Evolutionary conservation across 2,888 invertebrate genomes (phyloP).

Genomic region (Craniophora ligustri): DNA sequence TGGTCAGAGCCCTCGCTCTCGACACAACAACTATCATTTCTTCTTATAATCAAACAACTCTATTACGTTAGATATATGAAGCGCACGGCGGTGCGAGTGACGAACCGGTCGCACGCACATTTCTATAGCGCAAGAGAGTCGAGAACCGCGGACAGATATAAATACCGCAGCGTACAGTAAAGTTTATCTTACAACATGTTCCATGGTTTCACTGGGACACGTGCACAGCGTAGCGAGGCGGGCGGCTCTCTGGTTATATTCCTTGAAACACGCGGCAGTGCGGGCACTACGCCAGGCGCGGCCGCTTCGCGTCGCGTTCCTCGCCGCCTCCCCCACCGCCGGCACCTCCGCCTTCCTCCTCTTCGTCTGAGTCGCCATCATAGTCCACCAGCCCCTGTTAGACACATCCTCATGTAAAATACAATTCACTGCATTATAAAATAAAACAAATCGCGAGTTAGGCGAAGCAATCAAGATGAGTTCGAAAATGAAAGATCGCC

Average conservation of each 20-base stretch:
- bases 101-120: background rate
- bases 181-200: slow-evolving; percentile 53
- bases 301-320: slow-evolving; percentile 91
- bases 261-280: slow-evolving; percentile 68
- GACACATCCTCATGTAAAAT: slow-evolving; percentile 19
- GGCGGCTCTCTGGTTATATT: slow-evolving; percentile 71
- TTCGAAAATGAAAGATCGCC: slow-evolving; percentile 8
- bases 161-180: slow-evolving; percentile 51
- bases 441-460: slow-evolving; percentile 19
- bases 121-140: slow-evolving; percentile 12
- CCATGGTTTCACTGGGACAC: slow-evolving; percentile 63
- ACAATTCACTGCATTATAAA: slow-evolving; percentile 1
- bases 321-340: slow-evolving; percentile 61
- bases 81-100: background rate
- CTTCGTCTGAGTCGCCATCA: slow-evolving; percentile 99
- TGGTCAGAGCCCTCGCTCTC: slow-evolving; percentile 22
- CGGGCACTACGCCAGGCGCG: slow-evolving; percentile 92
- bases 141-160: slow-evolving; percentile 39
- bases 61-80: slow-evolving; percentile 10
- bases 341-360: slow-evolving; percentile 90
- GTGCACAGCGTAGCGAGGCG: slow-evolving; percentile 70
- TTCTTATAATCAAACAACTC: slow-evolving; percentile 24
- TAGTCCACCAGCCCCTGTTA: slow-evolving; percentile 97
- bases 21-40: slow-evolving; percentile 8
- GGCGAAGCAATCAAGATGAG: slow-evolving; percentile 29